Conservation (phyloP, 2,797 vertebrate genomes). For the Falco novaeseelandiae region DNA sequence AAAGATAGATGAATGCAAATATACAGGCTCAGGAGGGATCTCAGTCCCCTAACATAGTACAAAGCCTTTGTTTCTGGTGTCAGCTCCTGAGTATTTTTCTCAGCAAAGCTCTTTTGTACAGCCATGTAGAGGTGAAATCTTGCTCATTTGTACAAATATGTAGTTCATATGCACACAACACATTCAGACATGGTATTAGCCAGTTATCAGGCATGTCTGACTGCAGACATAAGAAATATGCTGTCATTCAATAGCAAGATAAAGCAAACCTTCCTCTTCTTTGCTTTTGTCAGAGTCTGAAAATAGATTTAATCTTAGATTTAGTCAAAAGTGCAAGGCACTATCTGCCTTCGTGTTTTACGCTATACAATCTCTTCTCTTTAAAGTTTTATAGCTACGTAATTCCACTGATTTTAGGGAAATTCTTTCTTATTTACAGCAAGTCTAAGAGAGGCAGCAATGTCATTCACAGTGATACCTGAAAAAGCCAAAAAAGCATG, state of each 20-base stretch:
- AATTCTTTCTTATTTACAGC: background rate
- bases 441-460: background rate
- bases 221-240: background rate
- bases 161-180: background rate
- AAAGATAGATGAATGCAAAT: background rate
- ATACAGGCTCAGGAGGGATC: background rate
- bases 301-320: background rate
- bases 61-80: background rate
- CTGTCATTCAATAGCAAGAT: background rate
- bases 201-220: background rate
- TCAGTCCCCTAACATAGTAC: background rate
- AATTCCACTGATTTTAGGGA: background rate
- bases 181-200: background rate
- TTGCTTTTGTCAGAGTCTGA: background rate
- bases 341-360: background rate
- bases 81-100: background rate
- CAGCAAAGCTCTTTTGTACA: background rate
- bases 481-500: background rate
- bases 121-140: background rate
- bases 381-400: background rate
- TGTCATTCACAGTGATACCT: background rate
- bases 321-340: background rate
- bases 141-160: background rate
- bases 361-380: background rate
- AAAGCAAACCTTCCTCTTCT: background rate